Percentiles rank a stretch among this genome's conserved stretches.
Conservation (phyloP, 2,113 vertebrate species). For the Lycaon pictus region DNA sequence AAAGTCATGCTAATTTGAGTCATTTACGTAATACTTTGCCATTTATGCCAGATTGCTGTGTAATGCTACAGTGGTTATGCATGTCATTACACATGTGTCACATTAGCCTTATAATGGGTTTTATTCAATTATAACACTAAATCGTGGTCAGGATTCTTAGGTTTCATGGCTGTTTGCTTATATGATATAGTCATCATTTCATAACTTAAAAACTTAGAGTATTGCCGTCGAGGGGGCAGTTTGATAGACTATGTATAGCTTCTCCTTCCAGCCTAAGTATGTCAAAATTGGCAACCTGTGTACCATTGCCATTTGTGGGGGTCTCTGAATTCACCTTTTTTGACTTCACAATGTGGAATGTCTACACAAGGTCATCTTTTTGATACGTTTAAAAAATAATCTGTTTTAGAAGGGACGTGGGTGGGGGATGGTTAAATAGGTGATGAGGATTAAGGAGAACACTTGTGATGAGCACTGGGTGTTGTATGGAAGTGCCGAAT, state of each 20-base stretch:
- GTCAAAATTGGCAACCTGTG: background rate
- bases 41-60: slow-evolving; percentile 57
- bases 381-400: background rate
- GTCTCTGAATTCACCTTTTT: slow-evolving; percentile 2
- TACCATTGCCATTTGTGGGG: background rate
- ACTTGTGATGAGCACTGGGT: background rate
- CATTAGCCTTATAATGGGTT: slow-evolving; percentile 20
- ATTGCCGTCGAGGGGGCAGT: background rate
- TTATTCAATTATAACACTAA: slow-evolving; percentile 18
- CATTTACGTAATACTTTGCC: slow-evolving; percentile 59
- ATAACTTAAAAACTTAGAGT: slow-evolving; percentile 16
- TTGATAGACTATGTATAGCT: background rate
- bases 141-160: background rate
- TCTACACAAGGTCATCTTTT: background rate
- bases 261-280: background rate
- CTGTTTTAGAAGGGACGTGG: background rate
- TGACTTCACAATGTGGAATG: background rate
- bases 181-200: background rate
- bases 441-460: background rate
- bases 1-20: slow-evolving; percentile 64
- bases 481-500: background rate
- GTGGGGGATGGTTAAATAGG: background rate
- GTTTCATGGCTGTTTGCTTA: slow-evolving; percentile 10
- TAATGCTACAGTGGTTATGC: slow-evolving; percentile 20
- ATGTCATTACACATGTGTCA: slow-evolving; percentile 31